Conservation (phyloP, 2,888 invertebrate species). For the Erebia epiphron region DNA sequence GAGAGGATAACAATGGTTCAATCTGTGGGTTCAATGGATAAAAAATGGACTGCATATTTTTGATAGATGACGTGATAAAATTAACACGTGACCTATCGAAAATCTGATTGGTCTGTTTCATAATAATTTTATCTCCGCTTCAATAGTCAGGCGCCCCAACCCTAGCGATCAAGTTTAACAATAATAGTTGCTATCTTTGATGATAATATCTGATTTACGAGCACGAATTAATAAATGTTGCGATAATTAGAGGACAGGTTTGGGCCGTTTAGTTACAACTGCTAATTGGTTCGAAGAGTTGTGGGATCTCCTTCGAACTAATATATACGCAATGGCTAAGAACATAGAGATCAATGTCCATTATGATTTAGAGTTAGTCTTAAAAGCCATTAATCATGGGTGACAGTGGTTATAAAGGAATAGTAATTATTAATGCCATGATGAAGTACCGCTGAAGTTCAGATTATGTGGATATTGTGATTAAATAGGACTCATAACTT, state of each 20-base stretch:
- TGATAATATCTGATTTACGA: constrained; percentile 47
- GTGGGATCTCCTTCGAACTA: neutral
- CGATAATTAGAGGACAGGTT: constrained; percentile 47
- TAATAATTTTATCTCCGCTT: too few relatives aligned
- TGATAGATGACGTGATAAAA: too few relatives aligned
- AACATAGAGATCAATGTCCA: neutral
- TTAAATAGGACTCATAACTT: too few relatives aligned
- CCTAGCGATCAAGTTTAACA: neutral
- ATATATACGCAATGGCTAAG: neutral
- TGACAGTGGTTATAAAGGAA: constrained; percentile 26
- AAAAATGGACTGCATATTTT: too few relatives aligned
- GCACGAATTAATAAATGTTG: constrained; percentile 49
- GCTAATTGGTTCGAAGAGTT: constrained; percentile 32
- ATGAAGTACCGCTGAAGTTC: constrained; percentile 14
- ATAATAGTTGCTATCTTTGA: constrained; percentile 15
- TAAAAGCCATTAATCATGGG: constrained; percentile 14
- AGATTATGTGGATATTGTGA: neutral
- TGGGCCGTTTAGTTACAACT: constrained; percentile 37
- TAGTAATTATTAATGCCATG: constrained; percentile 24
- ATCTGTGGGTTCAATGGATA: too few relatives aligned
- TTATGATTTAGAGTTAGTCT: constrained; percentile 8
- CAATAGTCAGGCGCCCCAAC: neutral
- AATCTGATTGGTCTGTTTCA: too few relatives aligned
- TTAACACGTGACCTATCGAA: too few relatives aligned
- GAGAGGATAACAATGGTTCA: too few relatives aligned